phyloP scores from a whole-genome alignment of 2,113 vertebrate species.

The Tamias sibiricus region DNA sequence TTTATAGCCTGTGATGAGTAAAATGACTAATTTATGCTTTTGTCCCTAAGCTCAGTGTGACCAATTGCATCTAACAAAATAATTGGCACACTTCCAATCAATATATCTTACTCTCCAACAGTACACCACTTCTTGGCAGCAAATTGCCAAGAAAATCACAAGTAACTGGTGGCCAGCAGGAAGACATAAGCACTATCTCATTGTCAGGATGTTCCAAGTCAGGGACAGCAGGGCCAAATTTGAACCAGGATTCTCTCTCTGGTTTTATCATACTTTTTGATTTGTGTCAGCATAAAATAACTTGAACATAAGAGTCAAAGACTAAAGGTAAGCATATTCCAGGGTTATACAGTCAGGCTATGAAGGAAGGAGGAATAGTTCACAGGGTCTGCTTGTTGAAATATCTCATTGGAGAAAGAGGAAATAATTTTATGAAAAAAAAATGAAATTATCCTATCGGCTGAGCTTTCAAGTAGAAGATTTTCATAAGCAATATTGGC shows the following conservation, averaged over 20 bases:
- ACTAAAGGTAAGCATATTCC: background rate
- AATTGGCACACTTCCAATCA: background rate
- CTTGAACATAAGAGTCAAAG: background rate
- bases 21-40: background rate
- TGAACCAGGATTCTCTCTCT: conserved; percentile 1
- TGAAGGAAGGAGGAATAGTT: background rate
- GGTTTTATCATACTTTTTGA: background rate
- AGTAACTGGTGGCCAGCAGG: background rate
- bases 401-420: background rate
- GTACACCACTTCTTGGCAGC: background rate
- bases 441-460: background rate
- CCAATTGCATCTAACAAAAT: background rate
- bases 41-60: background rate
- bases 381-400: background rate
- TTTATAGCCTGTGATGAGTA: background rate
- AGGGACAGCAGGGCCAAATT: background rate
- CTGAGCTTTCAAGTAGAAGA: background rate
- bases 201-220: background rate
- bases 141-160: background rate
- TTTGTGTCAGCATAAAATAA: conserved; percentile 25
- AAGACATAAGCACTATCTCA: background rate
- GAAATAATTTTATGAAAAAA: background rate
- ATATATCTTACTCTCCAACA: background rate
- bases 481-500: background rate
- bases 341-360: background rate